Conservation (phyloP, 2,888 invertebrate species). For the Caenorhabditis japonica region DNA sequence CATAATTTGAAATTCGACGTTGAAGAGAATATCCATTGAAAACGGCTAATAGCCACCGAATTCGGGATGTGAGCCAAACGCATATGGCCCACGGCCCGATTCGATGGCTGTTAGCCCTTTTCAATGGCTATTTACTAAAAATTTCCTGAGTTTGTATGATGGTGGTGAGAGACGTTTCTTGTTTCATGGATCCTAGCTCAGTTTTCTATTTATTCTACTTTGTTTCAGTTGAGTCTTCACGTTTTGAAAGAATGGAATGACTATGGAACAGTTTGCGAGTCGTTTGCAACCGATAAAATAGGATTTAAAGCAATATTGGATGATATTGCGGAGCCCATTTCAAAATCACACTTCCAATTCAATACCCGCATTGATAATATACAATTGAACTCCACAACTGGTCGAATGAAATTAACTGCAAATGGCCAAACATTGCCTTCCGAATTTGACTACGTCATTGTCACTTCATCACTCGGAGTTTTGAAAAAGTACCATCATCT, state of each 20-base stretch:
- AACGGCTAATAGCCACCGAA: no score
- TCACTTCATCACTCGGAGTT: conserved; percentile 72
- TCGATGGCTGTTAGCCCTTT: no score
- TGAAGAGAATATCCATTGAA: no score
- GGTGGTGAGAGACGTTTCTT: no score
- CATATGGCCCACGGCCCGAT: no score
- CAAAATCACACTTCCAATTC: conserved; percentile 56
- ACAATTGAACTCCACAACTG: conserved; percentile 14
- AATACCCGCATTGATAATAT: conserved; percentile 66
- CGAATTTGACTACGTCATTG: conserved; percentile 71
- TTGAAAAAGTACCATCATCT: conserved; percentile 66
- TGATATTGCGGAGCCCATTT: conserved; percentile 56
- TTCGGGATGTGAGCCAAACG: no score
- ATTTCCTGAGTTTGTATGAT: background rate
- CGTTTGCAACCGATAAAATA: conserved; percentile 65
- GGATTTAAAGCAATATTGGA: conserved; percentile 71
- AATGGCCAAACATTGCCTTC: conserved; percentile 32
- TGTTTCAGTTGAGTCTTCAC: conserved; percentile 67
- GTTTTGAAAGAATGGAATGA: conserved; percentile 73
- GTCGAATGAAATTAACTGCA: conserved; percentile 23
- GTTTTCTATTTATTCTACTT: no score
- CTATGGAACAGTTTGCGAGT: conserved; percentile 65
- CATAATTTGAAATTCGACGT: no score
- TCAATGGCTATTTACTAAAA: no score
- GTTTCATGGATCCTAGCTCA: no score